Evolutionary conservation across 1,140 invertebrate genomes (phyloP).

Genomic region (Hesperophylax magnus): DNA sequence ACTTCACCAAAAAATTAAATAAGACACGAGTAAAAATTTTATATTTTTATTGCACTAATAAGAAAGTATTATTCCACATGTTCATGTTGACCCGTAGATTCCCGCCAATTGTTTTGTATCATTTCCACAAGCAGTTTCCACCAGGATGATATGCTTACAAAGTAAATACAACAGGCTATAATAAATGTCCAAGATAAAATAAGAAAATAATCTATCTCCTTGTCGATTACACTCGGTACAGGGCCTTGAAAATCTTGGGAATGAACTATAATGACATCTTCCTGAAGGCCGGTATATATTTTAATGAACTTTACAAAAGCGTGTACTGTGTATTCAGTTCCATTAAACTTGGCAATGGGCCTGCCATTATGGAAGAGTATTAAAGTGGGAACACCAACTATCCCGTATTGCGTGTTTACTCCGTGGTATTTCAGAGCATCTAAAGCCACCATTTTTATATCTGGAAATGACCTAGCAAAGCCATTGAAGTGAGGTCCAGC

Average conservation of each 20-base stretch:
- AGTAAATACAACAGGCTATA: slow-evolving; percentile 81
- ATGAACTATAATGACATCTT: slow-evolving; percentile 76
- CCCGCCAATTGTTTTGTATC: slow-evolving; percentile 90
- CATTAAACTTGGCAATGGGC: slow-evolving; percentile 89
- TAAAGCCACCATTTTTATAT: slow-evolving; percentile 89
- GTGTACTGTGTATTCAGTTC: slow-evolving; percentile 84
- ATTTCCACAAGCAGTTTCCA: slow-evolving; percentile 88
- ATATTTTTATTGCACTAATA: not conserved
- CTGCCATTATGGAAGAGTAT: slow-evolving; percentile 95
- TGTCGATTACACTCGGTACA: slow-evolving; percentile 78
- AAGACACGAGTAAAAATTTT: not conserved
- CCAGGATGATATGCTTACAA: slow-evolving; percentile 83
- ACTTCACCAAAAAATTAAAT: not conserved
- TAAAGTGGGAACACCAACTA: slow-evolving; percentile 93
- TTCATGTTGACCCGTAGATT: slow-evolving; percentile 91
- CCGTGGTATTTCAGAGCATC: slow-evolving; percentile 90
- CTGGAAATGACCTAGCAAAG: slow-evolving; percentile 85
- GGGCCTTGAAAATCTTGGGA: slow-evolving; percentile 86
- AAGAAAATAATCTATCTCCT: slow-evolving; percentile 86
- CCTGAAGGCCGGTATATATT: slow-evolving; percentile 82
- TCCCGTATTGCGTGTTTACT: slow-evolving; percentile 93
- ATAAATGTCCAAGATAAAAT: slow-evolving; percentile 91
- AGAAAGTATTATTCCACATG: slow-evolving; percentile 75
- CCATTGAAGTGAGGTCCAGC: slow-evolving; percentile 94
- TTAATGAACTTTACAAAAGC: slow-evolving; percentile 87